A percentile compares a stretch with the other conserved stretches of the same genome.
phyloP scores from a whole-genome alignment of 2,113 vertebrate genomes.

The Chionodraco myersi region DNA sequence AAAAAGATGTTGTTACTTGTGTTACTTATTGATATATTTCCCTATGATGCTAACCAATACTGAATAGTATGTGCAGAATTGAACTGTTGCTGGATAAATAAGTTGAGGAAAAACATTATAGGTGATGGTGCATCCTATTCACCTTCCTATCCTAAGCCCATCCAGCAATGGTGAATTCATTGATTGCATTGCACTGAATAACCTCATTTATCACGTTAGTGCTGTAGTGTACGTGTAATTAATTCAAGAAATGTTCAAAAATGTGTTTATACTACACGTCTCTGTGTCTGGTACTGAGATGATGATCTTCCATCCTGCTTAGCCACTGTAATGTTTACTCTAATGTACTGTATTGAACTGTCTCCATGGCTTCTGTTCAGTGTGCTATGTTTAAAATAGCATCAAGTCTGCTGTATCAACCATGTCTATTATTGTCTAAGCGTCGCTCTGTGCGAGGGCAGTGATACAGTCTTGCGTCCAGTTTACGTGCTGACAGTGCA shows the following conservation, averaged over 20 bases:
- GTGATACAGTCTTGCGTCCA: slow-evolving; percentile 14
- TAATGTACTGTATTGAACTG: not conserved
- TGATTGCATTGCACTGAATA: not conserved
- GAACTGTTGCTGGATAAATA: slow-evolving; percentile 36
- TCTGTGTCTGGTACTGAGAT: not conserved
- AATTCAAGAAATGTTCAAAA: not conserved
- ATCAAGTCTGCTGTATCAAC: slow-evolving; percentile 38
- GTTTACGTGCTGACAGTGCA: slow-evolving; percentile 44
- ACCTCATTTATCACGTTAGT: not conserved
- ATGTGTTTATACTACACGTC: not conserved
- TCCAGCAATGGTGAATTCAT: not conserved
- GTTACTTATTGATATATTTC: not conserved
- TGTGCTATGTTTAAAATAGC: slow-evolving; percentile 18
- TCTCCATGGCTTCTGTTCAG: slow-evolving; percentile 1
- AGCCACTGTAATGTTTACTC: not conserved
- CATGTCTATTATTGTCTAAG: slow-evolving; percentile 38
- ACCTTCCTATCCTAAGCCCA: not conserved
- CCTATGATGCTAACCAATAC: not conserved
- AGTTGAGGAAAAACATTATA: slow-evolving; percentile 3
- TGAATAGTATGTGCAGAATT: not conserved
- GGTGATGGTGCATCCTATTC: slow-evolving; percentile 2
- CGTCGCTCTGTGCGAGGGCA: slow-evolving; percentile 37
- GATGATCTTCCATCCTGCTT: not conserved
- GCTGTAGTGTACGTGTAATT: not conserved
- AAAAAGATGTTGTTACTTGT: not conserved